Conservation (phyloP, 2,888 invertebrate genomes). For the Synanthedon tipuliformis region DNA sequence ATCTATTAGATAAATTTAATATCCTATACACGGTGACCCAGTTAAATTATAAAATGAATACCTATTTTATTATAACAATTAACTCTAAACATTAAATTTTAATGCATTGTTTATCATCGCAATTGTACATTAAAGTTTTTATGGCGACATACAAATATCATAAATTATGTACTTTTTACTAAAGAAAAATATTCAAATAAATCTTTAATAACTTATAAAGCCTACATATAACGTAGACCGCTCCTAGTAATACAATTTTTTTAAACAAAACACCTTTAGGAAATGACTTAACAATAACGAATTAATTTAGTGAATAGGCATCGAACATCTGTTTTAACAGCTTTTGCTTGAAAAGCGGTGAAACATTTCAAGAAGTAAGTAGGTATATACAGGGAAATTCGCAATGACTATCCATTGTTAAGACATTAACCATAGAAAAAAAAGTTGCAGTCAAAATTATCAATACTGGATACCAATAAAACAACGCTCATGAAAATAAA, state of each 20-base stretch:
- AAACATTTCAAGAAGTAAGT: not conserved
- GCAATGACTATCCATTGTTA: too few relatives aligned
- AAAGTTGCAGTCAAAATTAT: too few relatives aligned
- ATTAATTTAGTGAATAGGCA: not conserved
- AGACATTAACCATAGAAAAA: too few relatives aligned
- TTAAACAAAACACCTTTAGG: constrained; percentile 5
- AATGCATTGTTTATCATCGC: not conserved
- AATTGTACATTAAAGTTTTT: not conserved
- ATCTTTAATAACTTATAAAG: constrained; percentile 52
- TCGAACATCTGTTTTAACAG: not conserved
- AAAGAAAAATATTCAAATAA: constrained; percentile 17
- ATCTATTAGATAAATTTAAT: too few relatives aligned
- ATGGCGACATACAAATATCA: not conserved
- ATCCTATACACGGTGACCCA: too few relatives aligned
- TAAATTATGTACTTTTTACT: not conserved
- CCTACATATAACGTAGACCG: constrained; percentile 66
- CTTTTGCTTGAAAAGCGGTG: not conserved
- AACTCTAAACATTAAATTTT: not conserved
- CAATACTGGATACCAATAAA: too few relatives aligned
- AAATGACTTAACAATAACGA: not conserved
- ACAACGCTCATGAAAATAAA: too few relatives aligned
- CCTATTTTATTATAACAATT: not conserved
- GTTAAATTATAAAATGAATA: too few relatives aligned
- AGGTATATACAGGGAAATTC: too few relatives aligned
- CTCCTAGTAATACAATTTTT: constrained; percentile 42